A percentile compares a stretch with the other conserved stretches of the same genome.
Evolutionary conservation across 2,797 vertebrate genomes (phyloP).

Genomic region (Poeciliopsis turneri): DNA sequence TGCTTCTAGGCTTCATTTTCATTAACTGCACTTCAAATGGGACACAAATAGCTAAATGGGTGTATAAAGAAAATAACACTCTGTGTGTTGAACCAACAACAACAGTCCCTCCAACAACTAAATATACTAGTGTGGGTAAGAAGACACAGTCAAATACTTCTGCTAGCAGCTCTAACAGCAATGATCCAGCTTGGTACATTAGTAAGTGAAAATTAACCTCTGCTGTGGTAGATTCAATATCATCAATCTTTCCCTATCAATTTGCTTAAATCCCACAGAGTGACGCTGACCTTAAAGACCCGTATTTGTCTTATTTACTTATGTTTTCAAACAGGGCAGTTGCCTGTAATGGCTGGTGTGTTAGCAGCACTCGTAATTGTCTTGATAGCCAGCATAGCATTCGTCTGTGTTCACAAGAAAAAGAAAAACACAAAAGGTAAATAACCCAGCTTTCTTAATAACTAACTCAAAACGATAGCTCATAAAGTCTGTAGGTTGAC

Average conservation of each 20-base stretch:
- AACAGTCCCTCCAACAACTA: not conserved
- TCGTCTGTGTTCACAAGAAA: slow-evolving; percentile 38
- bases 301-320: slow-evolving; percentile 13
- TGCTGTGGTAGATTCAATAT: slow-evolving; percentile 6
- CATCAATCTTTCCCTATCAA: accelerated
- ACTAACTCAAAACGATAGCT: not conserved
- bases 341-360: not conserved
- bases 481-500: accelerated
- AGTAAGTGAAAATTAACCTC: slow-evolving; percentile 52
- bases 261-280: not conserved
- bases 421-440: slow-evolving; percentile 40
- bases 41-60: slow-evolving; percentile 6
- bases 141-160: slow-evolving; percentile 27
- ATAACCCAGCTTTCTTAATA: accelerated
- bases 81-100: slow-evolving; percentile 35
- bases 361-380: slow-evolving; percentile 36
- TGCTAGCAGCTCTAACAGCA: slow-evolving; percentile 13
- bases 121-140: slow-evolving; percentile 34
- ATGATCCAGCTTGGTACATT: not conserved
- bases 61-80: slow-evolving; percentile 10
- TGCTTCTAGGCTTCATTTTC: not conserved
- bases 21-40: slow-evolving; percentile 11
- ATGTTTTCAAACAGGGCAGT: accelerated
- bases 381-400: slow-evolving; percentile 11
- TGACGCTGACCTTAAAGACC: not conserved